Evolutionary conservation across 2,797 vertebrate species (phyloP).

Genomic region (Enoplosus armatus): DNA sequence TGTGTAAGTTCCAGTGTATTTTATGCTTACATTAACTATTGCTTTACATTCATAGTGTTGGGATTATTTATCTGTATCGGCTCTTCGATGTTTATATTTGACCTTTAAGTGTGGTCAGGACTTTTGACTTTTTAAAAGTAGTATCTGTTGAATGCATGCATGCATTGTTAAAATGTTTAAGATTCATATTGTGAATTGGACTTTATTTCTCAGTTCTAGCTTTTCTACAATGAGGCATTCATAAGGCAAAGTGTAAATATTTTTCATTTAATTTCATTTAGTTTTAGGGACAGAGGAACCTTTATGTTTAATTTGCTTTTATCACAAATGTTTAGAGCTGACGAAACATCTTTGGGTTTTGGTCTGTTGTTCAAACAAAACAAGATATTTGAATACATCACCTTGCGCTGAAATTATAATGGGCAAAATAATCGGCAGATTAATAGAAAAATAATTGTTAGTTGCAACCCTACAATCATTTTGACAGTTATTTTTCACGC

Average conservation of each 20-base stretch:
- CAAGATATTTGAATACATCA: background rate
- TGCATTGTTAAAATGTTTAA: background rate
- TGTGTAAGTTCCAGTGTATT: slow-evolving; percentile 8
- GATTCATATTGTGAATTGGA: background rate
- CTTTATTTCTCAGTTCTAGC: background rate
- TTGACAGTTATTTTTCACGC: background rate
- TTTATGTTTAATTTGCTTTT: background rate
- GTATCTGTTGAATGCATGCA: background rate
- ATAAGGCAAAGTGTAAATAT: background rate
- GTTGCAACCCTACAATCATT: background rate
- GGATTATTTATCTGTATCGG: background rate
- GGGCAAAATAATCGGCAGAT: too few species aligned
- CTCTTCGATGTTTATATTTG: background rate
- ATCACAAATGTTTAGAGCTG: background rate
- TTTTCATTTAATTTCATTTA: background rate
- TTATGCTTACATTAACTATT: background rate
- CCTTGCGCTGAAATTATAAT: background rate
- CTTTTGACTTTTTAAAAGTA: background rate
- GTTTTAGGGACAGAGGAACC: slow-evolving; percentile 2
- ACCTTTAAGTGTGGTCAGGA: background rate
- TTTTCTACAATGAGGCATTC: background rate
- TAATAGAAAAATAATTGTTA: background rate
- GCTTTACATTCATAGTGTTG: background rate
- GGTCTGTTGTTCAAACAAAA: background rate
- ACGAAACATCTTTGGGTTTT: background rate